Evolutionary conservation across 2,797 vertebrate genomes (phyloP), one percentile per base, ranked within the genome.

Genomic region (Eutrigla gurnardus): DNA sequence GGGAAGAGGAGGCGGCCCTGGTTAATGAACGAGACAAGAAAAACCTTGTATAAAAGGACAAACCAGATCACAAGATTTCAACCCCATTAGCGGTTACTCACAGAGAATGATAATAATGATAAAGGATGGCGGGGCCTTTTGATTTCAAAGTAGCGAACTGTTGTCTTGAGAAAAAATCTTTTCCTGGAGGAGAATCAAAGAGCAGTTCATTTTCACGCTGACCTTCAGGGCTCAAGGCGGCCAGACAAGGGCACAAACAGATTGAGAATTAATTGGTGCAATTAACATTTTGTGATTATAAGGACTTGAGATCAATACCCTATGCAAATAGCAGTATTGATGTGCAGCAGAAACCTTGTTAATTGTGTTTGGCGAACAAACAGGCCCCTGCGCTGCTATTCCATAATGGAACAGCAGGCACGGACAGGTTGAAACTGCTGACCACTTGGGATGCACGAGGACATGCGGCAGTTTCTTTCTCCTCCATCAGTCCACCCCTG

Each of bases 271-370:
- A 98, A 98, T 98, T 98, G 96, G 95, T 95, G 93, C 96, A 97
- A 98, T 99, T 99, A 98, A 97, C 95, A 95, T 97, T 97, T 97
- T 96, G 96, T 94, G 92, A 95, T 96, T 96, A 96, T 98, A 99
- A 98, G 96, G 96, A 96, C 95, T 96, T 89, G 83, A 90, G 96
- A 97, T 98, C 97, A 94, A 99, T 99, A 96, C 89, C 83, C 92
- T 93, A 97, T 97, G 96, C 95, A 98, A 97, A 98, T 94, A 93
- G 84, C 90, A 91, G 89, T 96, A 97, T 96, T 96, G 96, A 96
- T 95, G 95, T 91, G 71, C 87, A 82, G 94, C 93, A 95, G 95
- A 95, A 95, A 92, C 87, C 93, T 93, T 95, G 92, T 93, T 94
- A 94, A 92, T 94, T 95, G 89, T 96, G 92, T 96, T 95, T 96